These are phyloP conservation scores for Cyclopterus lumpus DNA, from an alignment of 2,797 vertebrate genomes.

Conservation along the genomic window DNA sequence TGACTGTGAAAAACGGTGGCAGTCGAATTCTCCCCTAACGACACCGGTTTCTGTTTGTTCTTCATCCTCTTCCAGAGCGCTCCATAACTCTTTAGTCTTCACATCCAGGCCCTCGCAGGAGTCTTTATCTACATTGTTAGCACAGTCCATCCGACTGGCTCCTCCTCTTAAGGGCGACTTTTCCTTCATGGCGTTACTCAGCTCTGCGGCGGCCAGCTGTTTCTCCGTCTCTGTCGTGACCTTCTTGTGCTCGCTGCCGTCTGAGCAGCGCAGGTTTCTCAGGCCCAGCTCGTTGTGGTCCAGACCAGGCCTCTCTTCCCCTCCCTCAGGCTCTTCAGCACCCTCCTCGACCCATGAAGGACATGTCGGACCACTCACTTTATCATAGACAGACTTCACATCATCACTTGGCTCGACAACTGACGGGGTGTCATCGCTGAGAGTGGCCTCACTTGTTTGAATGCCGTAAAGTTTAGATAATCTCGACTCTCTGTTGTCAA, in stretches of 20 bases:
- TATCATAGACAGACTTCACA: constrained; percentile 35
- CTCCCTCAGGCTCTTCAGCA: constrained; percentile 39
- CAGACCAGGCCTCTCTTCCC: constrained; percentile 43
- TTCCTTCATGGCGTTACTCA: constrained; percentile 72
- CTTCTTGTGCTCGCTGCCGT: constrained; percentile 61
- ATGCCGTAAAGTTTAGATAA: constrained; percentile 67
- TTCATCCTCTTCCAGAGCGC: constrained; percentile 72
- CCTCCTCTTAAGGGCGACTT: constrained; percentile 67
- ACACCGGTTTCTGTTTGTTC: constrained; percentile 45
- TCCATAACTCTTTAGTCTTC: constrained; percentile 79
- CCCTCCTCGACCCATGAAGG: constrained; percentile 62
- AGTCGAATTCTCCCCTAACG: constrained; percentile 78
- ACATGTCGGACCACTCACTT: constrained; percentile 29
- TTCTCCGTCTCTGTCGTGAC: constrained; percentile 69
- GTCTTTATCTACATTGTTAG: constrained; percentile 47
- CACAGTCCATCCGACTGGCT: constrained; percentile 35
- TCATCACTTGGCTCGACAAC: constrained; percentile 42
- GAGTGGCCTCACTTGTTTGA: constrained; percentile 51
- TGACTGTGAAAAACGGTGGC: constrained; percentile 73
- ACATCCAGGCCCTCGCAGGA: constrained; percentile 68
- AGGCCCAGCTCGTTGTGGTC: constrained; percentile 83
- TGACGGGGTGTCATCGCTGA: constrained; percentile 25
- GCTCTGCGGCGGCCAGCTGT: constrained; percentile 74
- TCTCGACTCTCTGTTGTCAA: constrained; percentile 66
- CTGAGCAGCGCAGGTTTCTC: constrained; percentile 76